Evolutionary conservation across 1,140 invertebrate species (phyloP), one percentile per base, ranked within the genome.

Genomic region (Hypothenemus hampei): DNA sequence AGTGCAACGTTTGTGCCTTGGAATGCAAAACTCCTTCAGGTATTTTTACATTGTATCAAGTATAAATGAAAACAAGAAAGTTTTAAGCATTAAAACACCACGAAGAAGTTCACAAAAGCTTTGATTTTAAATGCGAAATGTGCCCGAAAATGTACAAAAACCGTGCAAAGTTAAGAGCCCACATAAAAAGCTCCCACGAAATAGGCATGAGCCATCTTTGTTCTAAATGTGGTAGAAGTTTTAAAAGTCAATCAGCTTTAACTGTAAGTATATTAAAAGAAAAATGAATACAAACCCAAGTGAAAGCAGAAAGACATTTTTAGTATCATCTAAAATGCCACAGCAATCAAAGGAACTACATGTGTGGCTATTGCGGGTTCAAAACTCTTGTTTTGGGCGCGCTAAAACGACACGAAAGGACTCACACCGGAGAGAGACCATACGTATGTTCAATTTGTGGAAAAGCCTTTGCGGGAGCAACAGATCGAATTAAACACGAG

Each of bases 391-490:
- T 73, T 46, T 21, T 65, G 5, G 69, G 68, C 21, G 72, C 71
- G 1, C 55, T 75, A 36, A 67, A 70, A 45, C 65, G 74, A 0
- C 74, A 76, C 49, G 69, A 66, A 35, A 67, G 52, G 16, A 55
- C 36, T 10, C 66, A 68, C 46, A 65, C 62, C 0, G 64, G 68
- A 1, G 68, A 72, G 52, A 57, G 58, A 19, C 68, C 68, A 15
- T 66, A 67, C 39, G 36, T 53, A 6, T 73, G 71, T 48, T 46
- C 41, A 15, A 43, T 56, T 18, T 73, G 71, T 67, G 75, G 77
- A 1, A 87, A 87, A 72, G 77, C 80, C 18, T 91, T 91, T 67
- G 77, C 81, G 0, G 81, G 84, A 62, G 79, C 77, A 58, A 83
- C 81, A 10, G 84, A 83, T 71, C 66, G 81, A 22, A 77, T 75